A percentile compares a stretch with the other conserved stretches of the same genome.
phyloP scores from a whole-genome alignment of 2,888 invertebrate species.

The Drosophila prolongata region DNA sequence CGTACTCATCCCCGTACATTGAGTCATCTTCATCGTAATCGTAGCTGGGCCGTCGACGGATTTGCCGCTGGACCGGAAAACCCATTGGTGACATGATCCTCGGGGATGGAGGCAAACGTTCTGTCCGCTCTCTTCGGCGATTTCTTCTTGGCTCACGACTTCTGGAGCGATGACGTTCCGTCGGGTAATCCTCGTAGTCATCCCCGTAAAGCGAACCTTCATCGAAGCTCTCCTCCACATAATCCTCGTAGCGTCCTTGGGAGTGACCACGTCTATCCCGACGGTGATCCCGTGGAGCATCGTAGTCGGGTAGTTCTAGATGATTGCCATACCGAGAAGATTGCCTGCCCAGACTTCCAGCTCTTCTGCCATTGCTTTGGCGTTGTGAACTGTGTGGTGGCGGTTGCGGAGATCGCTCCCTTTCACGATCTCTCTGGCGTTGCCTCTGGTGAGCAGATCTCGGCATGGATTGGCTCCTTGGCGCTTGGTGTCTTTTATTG shows the following conservation, averaged over 20 bases:
- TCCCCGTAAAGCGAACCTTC: conserved; percentile 66
- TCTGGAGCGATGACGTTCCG: conserved; percentile 53
- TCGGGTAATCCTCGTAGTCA: conserved; percentile 72
- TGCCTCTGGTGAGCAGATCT: conserved; percentile 76
- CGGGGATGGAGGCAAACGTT: conserved; percentile 85
- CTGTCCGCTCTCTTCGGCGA: conserved; percentile 57
- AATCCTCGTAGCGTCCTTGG: conserved; percentile 74
- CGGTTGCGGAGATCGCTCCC: conserved; percentile 61
- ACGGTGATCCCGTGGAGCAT: conserved; percentile 34
- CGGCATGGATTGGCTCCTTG: conserved; percentile 83
- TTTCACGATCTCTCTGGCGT: conserved; percentile 58
- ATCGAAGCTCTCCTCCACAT: conserved; percentile 82
- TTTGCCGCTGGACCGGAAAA: conserved; percentile 87
- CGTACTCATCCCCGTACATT: conserved; percentile 86
- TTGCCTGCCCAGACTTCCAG: conserved; percentile 69
- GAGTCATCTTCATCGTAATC: conserved; percentile 87
- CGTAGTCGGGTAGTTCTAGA: conserved; percentile 80
- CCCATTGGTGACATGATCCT: conserved; percentile 89
- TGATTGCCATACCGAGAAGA: conserved; percentile 80
- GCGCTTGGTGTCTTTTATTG: conserved; percentile 51
- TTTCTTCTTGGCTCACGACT: conserved; percentile 57
- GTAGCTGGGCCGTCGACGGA: conserved; percentile 84
- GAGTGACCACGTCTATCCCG: conserved; percentile 65
- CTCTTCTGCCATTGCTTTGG: conserved; percentile 52
- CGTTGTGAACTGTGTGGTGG: conserved; percentile 27